A percentile compares a stretch with the other conserved stretches of the same genome.
phyloP scores from a whole-genome alignment of 1,140 invertebrate species.

The Drosophila pandora region DNA sequence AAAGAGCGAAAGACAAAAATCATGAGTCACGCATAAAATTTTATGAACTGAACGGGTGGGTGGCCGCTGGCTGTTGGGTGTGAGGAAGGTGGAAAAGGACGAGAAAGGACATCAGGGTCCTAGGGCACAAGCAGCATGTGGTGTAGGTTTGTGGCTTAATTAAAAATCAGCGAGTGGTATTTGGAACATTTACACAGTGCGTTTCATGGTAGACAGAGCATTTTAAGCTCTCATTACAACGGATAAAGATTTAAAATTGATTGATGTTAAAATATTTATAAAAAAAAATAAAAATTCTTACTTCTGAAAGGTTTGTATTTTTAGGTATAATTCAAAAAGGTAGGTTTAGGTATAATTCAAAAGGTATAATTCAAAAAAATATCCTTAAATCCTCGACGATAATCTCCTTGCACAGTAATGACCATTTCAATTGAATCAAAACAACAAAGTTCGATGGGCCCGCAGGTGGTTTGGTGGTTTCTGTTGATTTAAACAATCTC shows the following conservation, averaged over 20 bases:
- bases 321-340: no score
- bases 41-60: slow-evolving; percentile 63
- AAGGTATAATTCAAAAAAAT: no score
- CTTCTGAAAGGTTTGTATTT: no score
- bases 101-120: slow-evolving; percentile 13
- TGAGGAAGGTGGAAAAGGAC: neutral
- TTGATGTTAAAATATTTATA: neutral
- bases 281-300: neutral
- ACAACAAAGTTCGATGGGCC: slow-evolving; percentile 35
- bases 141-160: slow-evolving; percentile 62
- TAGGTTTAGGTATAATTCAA: no score
- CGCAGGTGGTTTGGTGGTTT: slow-evolving; percentile 46
- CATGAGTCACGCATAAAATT: slow-evolving; percentile 74
- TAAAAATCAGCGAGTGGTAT: slow-evolving; percentile 59
- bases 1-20: slow-evolving; percentile 51
- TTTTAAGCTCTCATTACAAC: neutral
- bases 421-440: slow-evolving; percentile 62
- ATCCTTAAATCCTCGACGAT: neutral
- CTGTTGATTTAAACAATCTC: slow-evolving; percentile 14
- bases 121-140: slow-evolving; percentile 50
- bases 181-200: slow-evolving; percentile 21
- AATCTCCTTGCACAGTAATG: slow-evolving; percentile 1
- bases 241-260: neutral
- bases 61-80: neutral
- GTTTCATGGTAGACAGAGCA: neutral